Evolutionary conservation across 2,888 invertebrate genomes (phyloP), one percentile per base, ranked within the genome.

Genomic region (Drosophila gaucha): DNA sequence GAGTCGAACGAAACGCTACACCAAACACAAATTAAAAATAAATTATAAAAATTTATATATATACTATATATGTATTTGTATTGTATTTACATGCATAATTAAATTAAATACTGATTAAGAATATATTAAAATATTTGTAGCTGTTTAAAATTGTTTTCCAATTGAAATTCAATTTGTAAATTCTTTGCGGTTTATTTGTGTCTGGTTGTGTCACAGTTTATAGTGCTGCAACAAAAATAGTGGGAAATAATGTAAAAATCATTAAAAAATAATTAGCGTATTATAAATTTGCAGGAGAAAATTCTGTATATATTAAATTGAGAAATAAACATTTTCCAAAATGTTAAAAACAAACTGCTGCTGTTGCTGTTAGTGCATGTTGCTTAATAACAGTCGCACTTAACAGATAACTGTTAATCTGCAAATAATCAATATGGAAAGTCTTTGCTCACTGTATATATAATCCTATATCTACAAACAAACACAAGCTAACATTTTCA

Each of bases 141-240:
- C 31, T 49, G 41, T 33, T 67, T 41, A 3, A 43, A 43, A 68
- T 38, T 16, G 20, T 2, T 14, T 26, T 43, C 24, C 31, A 31
- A 38, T 26, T 24, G 10, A 60, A 41, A 60, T 12, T 22, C 30
- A 54, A 51, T 62, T 55, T 44, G 38, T 3, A 30, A 31, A 49
- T 38, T 24, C 41, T 33, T 50, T 64, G 65, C 43, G 65, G 56
- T 31, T 20, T 12, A 14, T 28, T 47, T 47, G 18, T 22, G 16
- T 38, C 12, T 18, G 14, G 8, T 3, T 57, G 3, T 10, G 22
- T 18, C 31, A 24, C 12, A 20, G 26, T 30, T 14, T 18, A 4
- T 2, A 9, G 5, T 10, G 8, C 8, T 9, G 31, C 28, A 10
- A 41, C 12, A 26, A 18, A 30, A 16, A 10, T 22, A 51, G 24